phyloP scores from a whole-genome alignment of 2,797 vertebrate genomes.

The Myoxocephalus aenaeus region DNA sequence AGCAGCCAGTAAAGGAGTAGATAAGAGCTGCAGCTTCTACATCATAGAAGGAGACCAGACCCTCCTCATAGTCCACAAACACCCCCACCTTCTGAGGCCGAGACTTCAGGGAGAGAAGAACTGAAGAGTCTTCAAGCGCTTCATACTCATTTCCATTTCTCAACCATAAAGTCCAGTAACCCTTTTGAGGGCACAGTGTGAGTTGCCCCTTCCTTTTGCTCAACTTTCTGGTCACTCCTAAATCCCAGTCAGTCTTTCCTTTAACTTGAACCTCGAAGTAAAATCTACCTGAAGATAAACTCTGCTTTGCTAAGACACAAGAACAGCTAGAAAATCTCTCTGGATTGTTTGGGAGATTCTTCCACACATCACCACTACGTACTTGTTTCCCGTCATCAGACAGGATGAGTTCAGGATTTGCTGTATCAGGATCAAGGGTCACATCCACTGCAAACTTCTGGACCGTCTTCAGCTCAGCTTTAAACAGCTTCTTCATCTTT shows the following conservation, averaged over 20 bases:
- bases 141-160: not conserved
- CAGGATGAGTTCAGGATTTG: not conserved
- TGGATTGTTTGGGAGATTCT: conserved; percentile 7
- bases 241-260: not conserved
- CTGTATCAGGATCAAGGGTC: conserved; percentile 50
- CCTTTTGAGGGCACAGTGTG: fast-evolving
- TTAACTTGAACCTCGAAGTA: conserved; percentile 47
- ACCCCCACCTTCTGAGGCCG: conserved; percentile 12
- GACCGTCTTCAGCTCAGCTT: conserved; percentile 20
- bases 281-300: conserved; percentile 31
- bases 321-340: fast-evolving
- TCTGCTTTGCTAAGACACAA: conserved; percentile 20
- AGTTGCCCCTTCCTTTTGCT: conserved; percentile 9
- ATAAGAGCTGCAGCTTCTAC: conserved; percentile 4
- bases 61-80: conserved; percentile 47
- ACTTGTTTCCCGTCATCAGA: conserved; percentile 42
- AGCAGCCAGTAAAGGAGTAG: conserved; percentile 40
- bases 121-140: fast-evolving
- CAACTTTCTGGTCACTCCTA: conserved; percentile 41
- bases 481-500: not conserved
- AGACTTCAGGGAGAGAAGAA: too few relatives aligned
- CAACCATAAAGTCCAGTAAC: conserved; percentile 28
- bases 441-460: conserved; percentile 32
- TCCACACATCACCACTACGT: fast-evolving
- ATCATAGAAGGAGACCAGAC: conserved; percentile 12